phyloP scores from a whole-genome alignment of 2,797 vertebrate genomes.

The Neopelma chrysocephalum region DNA sequence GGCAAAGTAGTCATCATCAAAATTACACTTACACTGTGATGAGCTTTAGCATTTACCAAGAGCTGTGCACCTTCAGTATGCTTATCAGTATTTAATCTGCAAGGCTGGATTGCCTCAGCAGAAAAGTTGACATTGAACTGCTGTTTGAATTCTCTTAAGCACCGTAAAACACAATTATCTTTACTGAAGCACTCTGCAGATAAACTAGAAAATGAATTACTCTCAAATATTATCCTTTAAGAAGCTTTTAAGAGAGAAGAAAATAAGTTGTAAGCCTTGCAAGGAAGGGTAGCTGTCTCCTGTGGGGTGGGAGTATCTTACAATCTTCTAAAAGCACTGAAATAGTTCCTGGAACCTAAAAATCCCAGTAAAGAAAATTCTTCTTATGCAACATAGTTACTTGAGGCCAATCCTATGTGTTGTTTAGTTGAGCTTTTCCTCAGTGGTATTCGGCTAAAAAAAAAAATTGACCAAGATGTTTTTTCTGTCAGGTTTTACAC shows the following conservation, averaged over 20 bases:
- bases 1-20: background rate
- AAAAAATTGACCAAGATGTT: background rate
- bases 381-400: background rate
- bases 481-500: background rate
- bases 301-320: background rate
- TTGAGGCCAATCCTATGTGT: background rate
- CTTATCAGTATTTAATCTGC: background rate
- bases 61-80: background rate
- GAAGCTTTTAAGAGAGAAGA: background rate
- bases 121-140: conserved; percentile 5
- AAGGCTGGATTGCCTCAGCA: background rate
- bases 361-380: background rate
- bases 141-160: conserved; percentile 15
- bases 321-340: background rate
- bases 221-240: background rate
- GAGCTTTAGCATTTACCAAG: background rate
- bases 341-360: background rate
- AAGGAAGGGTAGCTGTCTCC: background rate
- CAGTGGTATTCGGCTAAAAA: background rate
- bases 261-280: background rate
- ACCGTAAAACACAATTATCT: background rate
- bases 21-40: background rate
- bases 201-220: background rate
- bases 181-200: background rate
- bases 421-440: background rate